Evolutionary conservation across 2,888 invertebrate genomes (phyloP).

Genomic region (Pyrrhia umbra): DNA sequence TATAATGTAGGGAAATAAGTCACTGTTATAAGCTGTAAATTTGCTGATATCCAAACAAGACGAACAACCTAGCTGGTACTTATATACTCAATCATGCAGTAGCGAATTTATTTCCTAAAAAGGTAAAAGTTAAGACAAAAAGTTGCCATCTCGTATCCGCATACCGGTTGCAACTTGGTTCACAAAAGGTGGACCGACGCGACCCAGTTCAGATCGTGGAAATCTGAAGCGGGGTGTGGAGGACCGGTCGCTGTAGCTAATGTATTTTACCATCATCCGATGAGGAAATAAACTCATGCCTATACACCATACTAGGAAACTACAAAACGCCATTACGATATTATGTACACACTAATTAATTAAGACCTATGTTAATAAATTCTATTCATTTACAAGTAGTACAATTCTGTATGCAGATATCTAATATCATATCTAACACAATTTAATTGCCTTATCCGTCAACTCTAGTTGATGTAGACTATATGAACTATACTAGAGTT

Average conservation of each 20-base stretch:
- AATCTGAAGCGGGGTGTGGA: background rate
- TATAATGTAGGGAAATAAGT: background rate
- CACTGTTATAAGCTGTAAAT: background rate
- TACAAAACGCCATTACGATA: too few relatives aligned
- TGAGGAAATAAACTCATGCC: too few relatives aligned
- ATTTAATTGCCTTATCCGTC: slow-evolving; percentile 50
- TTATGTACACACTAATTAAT: slow-evolving; percentile 28
- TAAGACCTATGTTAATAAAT: slow-evolving; percentile 31
- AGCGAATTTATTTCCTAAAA: background rate
- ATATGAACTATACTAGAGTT: background rate
- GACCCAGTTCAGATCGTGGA: background rate
- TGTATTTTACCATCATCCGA: too few relatives aligned
- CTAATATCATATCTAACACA: slow-evolving; percentile 30
- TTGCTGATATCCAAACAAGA: background rate
- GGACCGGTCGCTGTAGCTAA: too few relatives aligned
- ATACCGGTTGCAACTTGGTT: background rate
- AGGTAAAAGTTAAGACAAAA: background rate
- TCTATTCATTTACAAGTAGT: slow-evolving; percentile 14
- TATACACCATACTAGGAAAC: too few relatives aligned
- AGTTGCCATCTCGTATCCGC: background rate
- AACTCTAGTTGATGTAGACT: slow-evolving; percentile 6
- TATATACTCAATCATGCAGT: background rate
- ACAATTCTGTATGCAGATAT: slow-evolving; percentile 15
- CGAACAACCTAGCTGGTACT: background rate
- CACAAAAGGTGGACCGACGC: background rate